Base-by-base conservation (phyloP, 2,113 vertebrate genomes). In the Cyrtonyx montezumae region DNA sequence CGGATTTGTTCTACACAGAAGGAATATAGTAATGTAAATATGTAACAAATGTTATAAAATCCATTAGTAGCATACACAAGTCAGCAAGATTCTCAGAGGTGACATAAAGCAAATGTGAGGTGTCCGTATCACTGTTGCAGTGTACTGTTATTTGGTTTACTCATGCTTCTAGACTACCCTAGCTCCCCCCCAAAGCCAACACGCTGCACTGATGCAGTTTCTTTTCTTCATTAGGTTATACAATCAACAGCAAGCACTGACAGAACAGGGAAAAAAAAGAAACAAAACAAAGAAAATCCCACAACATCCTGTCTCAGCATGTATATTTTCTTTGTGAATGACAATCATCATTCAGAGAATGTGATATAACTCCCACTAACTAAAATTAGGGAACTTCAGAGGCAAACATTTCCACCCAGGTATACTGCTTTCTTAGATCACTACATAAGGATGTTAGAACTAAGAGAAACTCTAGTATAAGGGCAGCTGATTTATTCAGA, bases 1-100 rank as follows among this genome's bases (percentile, higher is more conserved):
- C 88, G 48, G 97, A 97, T 98, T 99, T 99, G 95, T 95, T 99
- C 99, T 99, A 97, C 8, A 82, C 23, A 75, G 51, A 86, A 90
- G 66, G 63, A 42, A 93, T 15, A 81, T 1, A 88, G 70, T 25
- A 91, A 22, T 0, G 4, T 59, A 71, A 93, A 84, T 73, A 81
- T 0, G 1, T 18, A 56, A 56, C 23, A 32, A 56, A n/a, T 21
- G 55, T 58, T 58, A 58, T n/a, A n/a, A n/a, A 58, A n/a, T 12
- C 18, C 32, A 19, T 32, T 56, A 56, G 55, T 7, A 56, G 55
- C 30, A 58, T 21, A n/a, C n/a, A 18, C 22, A 56, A 89, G 14
- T 45, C 16, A 28, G 51, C 37, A 87, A 74, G 45, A 18, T 75
- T 96, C 56, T 71, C 80, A 37, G 74, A 94, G 73, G 14, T 61